phyloP scores from a whole-genome alignment of 37 sponge, comb jelly and placozoan species.

The Bolinopsis microptera region DNA sequence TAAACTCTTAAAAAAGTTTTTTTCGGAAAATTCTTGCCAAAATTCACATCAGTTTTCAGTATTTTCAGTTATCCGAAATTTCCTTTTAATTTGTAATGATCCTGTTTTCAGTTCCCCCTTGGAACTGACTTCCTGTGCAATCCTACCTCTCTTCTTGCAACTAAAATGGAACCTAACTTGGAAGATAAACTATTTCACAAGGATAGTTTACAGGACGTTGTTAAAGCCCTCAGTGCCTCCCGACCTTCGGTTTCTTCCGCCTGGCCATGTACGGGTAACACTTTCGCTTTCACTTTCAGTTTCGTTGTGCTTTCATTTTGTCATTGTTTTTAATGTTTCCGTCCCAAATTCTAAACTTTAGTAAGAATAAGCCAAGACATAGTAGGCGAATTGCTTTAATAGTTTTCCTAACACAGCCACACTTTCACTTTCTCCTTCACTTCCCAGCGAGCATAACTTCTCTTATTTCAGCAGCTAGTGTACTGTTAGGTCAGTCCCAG shows the following conservation, averaged over 20 bases:
- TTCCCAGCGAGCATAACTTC: too few relatives aligned
- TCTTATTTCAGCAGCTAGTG: not conserved
- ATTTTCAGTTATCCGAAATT: too few relatives aligned
- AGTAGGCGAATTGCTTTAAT: too few relatives aligned
- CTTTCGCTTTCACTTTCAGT: too few relatives aligned
- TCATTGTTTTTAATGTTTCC: too few relatives aligned
- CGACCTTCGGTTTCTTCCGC: not conserved
- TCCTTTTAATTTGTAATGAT: too few relatives aligned
- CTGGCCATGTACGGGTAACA: not conserved
- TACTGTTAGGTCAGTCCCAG: not conserved
- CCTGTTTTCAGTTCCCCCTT: slow-evolving; percentile 1
- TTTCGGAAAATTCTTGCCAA: not conserved
- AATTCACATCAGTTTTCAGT: not conserved
- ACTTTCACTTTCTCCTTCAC: too few relatives aligned
- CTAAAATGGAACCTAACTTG: not conserved
- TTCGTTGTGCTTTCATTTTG: too few relatives aligned
- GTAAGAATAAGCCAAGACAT: too few relatives aligned
- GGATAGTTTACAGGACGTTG: slow-evolving; percentile 16
- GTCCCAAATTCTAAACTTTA: too few relatives aligned
- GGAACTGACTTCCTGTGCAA: not conserved
- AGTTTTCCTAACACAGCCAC: too few relatives aligned
- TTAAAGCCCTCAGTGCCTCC: not conserved
- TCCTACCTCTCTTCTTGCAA: not conserved
- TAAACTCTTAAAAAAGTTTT: too few relatives aligned
- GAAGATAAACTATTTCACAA: not conserved